Percentiles rank a stretch among this genome's conserved stretches.
Conservation (phyloP, 2,888 invertebrate genomes). For the Hypomecis atomaria region DNA sequence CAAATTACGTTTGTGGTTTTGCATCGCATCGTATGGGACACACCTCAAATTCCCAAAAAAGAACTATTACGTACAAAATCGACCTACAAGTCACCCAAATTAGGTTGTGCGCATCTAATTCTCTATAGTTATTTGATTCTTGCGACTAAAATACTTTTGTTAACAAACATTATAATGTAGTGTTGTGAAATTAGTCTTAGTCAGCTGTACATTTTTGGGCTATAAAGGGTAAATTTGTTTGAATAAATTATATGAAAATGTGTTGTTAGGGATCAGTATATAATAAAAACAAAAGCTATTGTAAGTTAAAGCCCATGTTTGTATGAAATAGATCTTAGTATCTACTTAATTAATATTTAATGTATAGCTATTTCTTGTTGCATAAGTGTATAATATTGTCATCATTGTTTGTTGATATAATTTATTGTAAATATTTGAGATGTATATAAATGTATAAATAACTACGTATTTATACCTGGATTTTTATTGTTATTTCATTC, state of each 20-base stretch:
- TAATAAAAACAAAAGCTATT: slow-evolving; percentile 39
- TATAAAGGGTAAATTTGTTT: slow-evolving; percentile 54
- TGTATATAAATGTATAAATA: slow-evolving; percentile 38
- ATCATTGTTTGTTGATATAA: slow-evolving; percentile 66
- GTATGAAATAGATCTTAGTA: slow-evolving; percentile 48
- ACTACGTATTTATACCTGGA: slow-evolving; percentile 27
- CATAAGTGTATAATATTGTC: slow-evolving; percentile 39
- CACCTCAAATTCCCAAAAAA: too few species aligned
- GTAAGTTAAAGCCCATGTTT: slow-evolving; percentile 42
- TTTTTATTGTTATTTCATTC: slow-evolving; percentile 24
- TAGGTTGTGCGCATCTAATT: too few species aligned
- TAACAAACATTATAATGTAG: too few species aligned
- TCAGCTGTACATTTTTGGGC: slow-evolving; percentile 46
- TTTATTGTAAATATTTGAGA: slow-evolving; percentile 73
- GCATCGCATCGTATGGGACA: too few species aligned
- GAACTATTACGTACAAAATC: too few species aligned
- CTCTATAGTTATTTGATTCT: too few species aligned
- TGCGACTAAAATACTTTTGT: too few species aligned
- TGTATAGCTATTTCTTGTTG: slow-evolving; percentile 64
- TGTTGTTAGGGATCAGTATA: slow-evolving; percentile 61
- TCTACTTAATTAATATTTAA: slow-evolving; percentile 54
- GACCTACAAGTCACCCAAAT: too few species aligned
- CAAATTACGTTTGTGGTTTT: too few species aligned
- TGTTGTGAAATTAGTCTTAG: slow-evolving; percentile 1
- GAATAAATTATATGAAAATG: slow-evolving; percentile 33